Conservation (phyloP, 37 sponge, comb jelly and placozoan genomes). For the Geodia barretti region DNA sequence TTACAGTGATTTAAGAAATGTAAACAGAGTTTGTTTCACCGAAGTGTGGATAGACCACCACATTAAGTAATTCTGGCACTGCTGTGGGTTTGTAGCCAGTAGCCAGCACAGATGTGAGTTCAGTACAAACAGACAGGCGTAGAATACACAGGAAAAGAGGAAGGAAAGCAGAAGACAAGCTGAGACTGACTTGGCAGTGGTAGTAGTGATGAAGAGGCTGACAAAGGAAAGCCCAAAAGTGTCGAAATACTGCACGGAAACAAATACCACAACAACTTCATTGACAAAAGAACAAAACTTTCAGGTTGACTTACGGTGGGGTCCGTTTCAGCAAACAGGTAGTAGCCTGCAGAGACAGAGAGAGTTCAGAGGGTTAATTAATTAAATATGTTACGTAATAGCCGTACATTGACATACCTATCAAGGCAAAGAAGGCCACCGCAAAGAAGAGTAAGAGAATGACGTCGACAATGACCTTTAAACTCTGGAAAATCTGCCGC, state of each 20-base stretch:
- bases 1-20: too few species aligned
- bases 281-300: not conserved
- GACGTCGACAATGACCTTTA: conserved; percentile 77
- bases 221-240: conserved; percentile 53
- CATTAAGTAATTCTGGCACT: too few species aligned
- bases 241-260: conserved; percentile 55
- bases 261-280: not conserved
- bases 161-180: too few species aligned
- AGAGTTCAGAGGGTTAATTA: conserved; percentile 3
- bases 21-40: too few species aligned
- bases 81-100: too few species aligned
- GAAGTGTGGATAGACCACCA: too few species aligned
- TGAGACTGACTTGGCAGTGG: conserved; percentile 91
- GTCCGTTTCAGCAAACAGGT: conserved; percentile 39
- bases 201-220: conserved; percentile 77
- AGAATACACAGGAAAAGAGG: too few species aligned
- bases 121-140: too few species aligned
- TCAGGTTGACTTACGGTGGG: conserved; percentile 24
- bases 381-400: not conserved
- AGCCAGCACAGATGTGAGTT: too few species aligned
- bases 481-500: conserved; percentile 67
- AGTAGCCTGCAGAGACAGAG: conserved; percentile 45
- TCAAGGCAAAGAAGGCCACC: conserved; percentile 36
- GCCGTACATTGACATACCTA: not conserved
- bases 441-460: conserved; percentile 59